phyloP scores from a whole-genome alignment of 2,797 vertebrate species.

The Adelosebastes latens region DNA sequence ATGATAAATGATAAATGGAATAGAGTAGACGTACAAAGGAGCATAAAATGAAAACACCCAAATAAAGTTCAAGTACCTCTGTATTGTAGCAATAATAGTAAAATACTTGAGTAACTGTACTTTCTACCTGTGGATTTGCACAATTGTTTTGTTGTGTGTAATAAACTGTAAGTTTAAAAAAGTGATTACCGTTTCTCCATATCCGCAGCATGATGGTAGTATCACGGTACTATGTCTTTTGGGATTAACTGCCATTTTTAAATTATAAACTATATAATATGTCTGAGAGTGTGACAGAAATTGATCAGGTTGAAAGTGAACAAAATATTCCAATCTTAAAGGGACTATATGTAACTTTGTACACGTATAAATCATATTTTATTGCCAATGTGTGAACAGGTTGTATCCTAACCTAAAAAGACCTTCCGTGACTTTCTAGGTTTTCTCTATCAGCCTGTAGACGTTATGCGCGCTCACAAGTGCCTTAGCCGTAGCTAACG shows the following conservation, averaged over 20 bases:
- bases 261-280: not conserved
- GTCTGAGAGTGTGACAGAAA: not conserved
- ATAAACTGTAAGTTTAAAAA: not conserved
- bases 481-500: too few species aligned
- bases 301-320: not conserved
- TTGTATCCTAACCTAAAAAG: too few species aligned
- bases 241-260: not conserved
- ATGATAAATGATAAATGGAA: not conserved
- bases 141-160: not conserved
- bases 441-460: too few species aligned
- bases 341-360: too few species aligned
- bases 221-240: not conserved
- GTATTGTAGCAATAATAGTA: not conserved
- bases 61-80: too few species aligned
- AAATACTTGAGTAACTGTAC: not conserved
- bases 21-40: too few species aligned
- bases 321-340: not conserved
- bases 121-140: not conserved
- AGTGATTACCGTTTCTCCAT: not conserved
- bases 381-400: too few species aligned
- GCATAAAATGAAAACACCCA: not conserved
- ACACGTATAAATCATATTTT: too few species aligned
- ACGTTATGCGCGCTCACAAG: too few species aligned
- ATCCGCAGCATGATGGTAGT: not conserved
- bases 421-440: too few species aligned